Evolutionary conservation across 2,113 vertebrate species (phyloP), one percentile per base, ranked within the genome.

Genomic region (Sula dactylatra): DNA sequence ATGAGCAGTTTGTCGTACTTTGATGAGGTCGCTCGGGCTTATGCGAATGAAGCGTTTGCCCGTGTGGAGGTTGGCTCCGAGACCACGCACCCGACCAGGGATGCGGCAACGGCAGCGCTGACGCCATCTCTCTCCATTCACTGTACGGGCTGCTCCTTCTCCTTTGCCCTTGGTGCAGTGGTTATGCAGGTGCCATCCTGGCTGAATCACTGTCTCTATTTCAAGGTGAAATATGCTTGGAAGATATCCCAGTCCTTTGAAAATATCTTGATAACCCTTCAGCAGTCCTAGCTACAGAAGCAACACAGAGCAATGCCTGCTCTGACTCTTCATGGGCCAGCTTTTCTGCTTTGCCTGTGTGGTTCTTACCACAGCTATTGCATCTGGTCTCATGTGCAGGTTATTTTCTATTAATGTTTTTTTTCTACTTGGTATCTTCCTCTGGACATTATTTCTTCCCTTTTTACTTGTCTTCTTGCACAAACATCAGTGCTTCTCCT

Each of bases 191-290:
- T 83, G 92, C 58, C 77, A 66, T 88, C 58, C 84, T 86, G 74
- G 62, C 84, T 50, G 54, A 88, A 85, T 62, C 45, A 4, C 38
- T 54, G 16, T 47, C 64, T 95, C 66, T 80, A 1, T 64, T 95
- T 93, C 89, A 95, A 95, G 91, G 84, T 91, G 91, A 94, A 86
- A 78, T 56, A 38, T 27, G 20, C 36, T 79, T 93, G 87, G 85
- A 95, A 91, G 88, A 59, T 31, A 88, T 82, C 89, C 78, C 54
- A 83, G 40, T 55, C 54, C 59, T 91, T 38, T 1, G 9, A 62
- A 97, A 82, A 85, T 22, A 55, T 59, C 81, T 87, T 17, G 8
- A 87, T 89, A 93, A 93, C 29, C 78, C 94, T 94, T 88, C 82
- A 73, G 44, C n/a, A 85, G 55, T 64, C 56, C 78, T 47, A 61